Evolutionary conservation across 2,113 vertebrate species (phyloP).

Genomic region (Lipotes vexillifer): DNA sequence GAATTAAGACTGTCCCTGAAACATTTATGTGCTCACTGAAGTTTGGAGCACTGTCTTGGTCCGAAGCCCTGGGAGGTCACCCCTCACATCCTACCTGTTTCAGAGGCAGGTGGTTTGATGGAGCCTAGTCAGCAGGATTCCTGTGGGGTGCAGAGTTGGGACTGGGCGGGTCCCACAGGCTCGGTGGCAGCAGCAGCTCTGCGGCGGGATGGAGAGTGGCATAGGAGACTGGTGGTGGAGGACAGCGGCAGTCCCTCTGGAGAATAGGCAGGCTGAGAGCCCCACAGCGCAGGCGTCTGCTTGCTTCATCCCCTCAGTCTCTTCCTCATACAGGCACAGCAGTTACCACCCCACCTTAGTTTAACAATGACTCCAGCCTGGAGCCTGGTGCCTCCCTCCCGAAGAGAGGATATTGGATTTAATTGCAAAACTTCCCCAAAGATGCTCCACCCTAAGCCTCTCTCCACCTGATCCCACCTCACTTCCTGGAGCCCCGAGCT

Average conservation of each 20-base stretch:
- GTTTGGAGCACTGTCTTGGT: background rate
- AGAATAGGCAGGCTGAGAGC: accelerated
- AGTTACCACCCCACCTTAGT: conserved; percentile 58
- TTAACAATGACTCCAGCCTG: conserved; percentile 47
- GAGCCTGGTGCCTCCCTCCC: background rate
- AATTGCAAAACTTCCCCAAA: background rate
- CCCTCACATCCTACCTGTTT: conserved; percentile 39
- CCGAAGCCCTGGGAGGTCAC: background rate
- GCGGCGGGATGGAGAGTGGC: accelerated
- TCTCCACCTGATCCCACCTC: background rate
- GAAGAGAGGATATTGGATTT: background rate
- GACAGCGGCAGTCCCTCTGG: background rate
- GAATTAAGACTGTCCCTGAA: background rate
- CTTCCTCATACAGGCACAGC: conserved; percentile 49
- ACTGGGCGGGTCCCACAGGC: no score
- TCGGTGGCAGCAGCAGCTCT: background rate
- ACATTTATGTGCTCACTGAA: background rate
- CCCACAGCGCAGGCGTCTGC: background rate
- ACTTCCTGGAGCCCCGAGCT: background rate
- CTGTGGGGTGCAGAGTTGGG: background rate
- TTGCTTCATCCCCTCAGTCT: background rate
- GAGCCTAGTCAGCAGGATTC: background rate
- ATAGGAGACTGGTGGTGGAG: background rate
- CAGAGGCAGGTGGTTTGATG: background rate
- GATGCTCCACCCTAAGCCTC: accelerated